These are phyloP conservation scores for Calliscelio sp. DNA, from an alignment of 2,888 invertebrate genomes.

Conservation along the genomic window DNA sequence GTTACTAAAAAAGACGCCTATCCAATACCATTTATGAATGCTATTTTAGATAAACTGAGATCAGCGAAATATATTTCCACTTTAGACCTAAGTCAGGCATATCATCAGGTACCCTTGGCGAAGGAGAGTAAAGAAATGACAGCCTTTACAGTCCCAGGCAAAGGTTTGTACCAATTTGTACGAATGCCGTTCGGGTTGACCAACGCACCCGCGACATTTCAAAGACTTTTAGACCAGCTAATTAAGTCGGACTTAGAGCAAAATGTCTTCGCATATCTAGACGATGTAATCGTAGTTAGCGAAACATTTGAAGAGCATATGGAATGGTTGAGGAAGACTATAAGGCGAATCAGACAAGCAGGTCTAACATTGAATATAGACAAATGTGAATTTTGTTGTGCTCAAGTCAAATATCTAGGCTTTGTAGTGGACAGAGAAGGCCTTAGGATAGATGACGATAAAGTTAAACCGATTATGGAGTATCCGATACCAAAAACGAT, in stretches of 20 bases:
- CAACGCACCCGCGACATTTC: slow-evolving; percentile 78
- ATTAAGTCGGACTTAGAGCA: slow-evolving; percentile 47
- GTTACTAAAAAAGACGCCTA: slow-evolving; percentile 79
- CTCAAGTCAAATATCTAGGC: slow-evolving; percentile 46
- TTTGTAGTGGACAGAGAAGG: slow-evolving; percentile 29
- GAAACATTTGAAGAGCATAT: slow-evolving; percentile 58
- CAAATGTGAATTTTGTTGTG: slow-evolving; percentile 61
- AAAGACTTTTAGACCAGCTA: slow-evolving; percentile 70
- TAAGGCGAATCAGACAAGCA: slow-evolving; percentile 14
- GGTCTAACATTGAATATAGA: slow-evolving; percentile 40
- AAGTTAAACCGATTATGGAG: slow-evolving; percentile 3
- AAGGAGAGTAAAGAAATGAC: slow-evolving; percentile 73
- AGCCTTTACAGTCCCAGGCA: slow-evolving; percentile 78
- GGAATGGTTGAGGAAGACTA: slow-evolving; percentile 34
- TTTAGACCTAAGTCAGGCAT: slow-evolving; percentile 79
- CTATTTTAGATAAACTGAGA: slow-evolving; percentile 78
- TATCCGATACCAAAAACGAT: neutral
- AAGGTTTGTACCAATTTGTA: slow-evolving; percentile 78
- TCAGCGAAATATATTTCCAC: slow-evolving; percentile 77
- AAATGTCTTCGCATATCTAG: slow-evolving; percentile 57
- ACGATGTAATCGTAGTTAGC: slow-evolving; percentile 60
- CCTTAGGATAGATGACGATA: neutral
- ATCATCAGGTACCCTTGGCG: slow-evolving; percentile 76
- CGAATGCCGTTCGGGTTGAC: slow-evolving; percentile 78
- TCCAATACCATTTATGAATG: slow-evolving; percentile 78